Evolutionary conservation across 1,140 invertebrate genomes (phyloP).

Genomic region (Musca vetustissima): DNA sequence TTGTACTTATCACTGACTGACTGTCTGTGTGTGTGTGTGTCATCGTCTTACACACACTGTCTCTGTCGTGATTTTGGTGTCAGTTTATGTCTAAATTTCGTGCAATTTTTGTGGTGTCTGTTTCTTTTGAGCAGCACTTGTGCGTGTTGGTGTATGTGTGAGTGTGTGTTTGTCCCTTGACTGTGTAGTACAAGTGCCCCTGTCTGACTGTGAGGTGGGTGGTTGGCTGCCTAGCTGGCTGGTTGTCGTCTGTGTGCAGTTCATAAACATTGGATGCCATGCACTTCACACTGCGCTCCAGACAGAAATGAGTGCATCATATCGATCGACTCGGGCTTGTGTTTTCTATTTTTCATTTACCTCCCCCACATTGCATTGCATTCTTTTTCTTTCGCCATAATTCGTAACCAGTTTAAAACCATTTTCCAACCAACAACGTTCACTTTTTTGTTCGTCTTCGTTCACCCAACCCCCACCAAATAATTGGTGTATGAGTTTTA

Average conservation of each 20-base stretch:
- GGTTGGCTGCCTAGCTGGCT: not conserved
- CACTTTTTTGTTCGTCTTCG: not conserved
- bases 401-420: constrained; percentile 26
- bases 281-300: constrained; percentile 44
- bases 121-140: constrained; percentile 11
- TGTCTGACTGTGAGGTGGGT: not conserved
- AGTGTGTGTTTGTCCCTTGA: not conserved
- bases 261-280: constrained; percentile 12
- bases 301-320: constrained; percentile 57
- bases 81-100: constrained; percentile 16
- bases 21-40: not conserved
- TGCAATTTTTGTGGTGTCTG: constrained; percentile 18
- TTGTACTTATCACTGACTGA: too few relatives aligned
- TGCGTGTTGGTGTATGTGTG: not conserved
- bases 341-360: too few relatives aligned
- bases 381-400: constrained; percentile 13
- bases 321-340: constrained; percentile 45
- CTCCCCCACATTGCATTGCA: not conserved
- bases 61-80: constrained; percentile 1
- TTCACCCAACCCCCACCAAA: not conserved
- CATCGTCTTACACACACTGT: not conserved
- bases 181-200: not conserved
- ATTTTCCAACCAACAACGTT: not conserved
- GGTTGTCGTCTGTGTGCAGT: not conserved
- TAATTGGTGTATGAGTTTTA: not conserved